phyloP scores from a whole-genome alignment of 37 sponge, comb jelly and placozoan genomes.

The Cliona cf. orientalis region DNA sequence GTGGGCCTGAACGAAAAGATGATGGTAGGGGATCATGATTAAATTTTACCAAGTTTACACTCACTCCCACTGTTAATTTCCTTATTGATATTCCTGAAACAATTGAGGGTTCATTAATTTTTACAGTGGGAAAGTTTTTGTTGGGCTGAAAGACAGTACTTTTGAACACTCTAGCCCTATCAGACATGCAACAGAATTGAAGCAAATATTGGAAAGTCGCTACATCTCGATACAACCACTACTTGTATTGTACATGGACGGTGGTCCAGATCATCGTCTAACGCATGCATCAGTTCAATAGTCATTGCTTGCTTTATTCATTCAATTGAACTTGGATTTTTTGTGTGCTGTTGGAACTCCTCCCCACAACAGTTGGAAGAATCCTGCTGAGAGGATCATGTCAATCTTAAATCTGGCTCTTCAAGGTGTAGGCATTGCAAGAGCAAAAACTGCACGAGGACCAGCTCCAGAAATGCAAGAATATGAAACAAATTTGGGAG shows the following conservation, averaged over 20 bases:
- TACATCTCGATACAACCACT: not conserved
- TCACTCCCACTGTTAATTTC: slow-evolving; percentile 26
- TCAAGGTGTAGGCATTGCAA: slow-evolving; percentile 47
- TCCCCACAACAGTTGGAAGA: slow-evolving; percentile 37
- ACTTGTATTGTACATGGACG: slow-evolving; percentile 11
- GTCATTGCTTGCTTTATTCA: slow-evolving; percentile 39
- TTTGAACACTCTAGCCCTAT: slow-evolving; percentile 30
- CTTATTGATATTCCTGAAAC: slow-evolving; percentile 26
- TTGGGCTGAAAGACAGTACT: slow-evolving; percentile 16
- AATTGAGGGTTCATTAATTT: slow-evolving; percentile 25
- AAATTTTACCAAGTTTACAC: slow-evolving; percentile 28
- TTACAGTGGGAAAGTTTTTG: slow-evolving; percentile 28
- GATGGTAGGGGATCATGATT: slow-evolving; percentile 49
- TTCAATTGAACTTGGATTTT: slow-evolving; percentile 36
- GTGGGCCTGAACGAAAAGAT: slow-evolving; percentile 20
- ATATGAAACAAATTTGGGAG: slow-evolving; percentile 20
- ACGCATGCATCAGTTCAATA: slow-evolving; percentile 27
- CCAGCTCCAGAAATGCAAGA: slow-evolving; percentile 20
- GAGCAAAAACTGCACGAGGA: slow-evolving; percentile 14
- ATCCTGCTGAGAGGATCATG: slow-evolving; percentile 54
- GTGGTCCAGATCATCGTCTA: slow-evolving; percentile 24
- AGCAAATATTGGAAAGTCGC: not conserved
- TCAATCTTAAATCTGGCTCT: slow-evolving; percentile 46
- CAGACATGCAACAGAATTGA: slow-evolving; percentile 48
- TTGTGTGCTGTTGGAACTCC: slow-evolving; percentile 44